These are phyloP conservation scores for Gandaritis pyraliata DNA, from an alignment of 2,888 invertebrate genomes.

Conservation along the genomic window DNA sequence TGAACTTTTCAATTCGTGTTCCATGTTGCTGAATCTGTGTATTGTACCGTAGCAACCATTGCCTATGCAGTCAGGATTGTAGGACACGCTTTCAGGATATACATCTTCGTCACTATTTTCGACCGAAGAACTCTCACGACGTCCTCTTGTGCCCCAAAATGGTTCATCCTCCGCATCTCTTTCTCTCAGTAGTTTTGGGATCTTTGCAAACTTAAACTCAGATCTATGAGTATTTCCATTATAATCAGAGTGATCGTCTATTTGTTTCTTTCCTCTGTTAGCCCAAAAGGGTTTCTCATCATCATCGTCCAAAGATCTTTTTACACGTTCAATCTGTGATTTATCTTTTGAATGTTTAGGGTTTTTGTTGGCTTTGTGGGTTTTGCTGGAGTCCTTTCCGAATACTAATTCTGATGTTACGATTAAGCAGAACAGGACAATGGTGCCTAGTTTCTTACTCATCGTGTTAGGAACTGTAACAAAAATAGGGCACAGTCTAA, in stretches of 20 bases:
- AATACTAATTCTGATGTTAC: conserved; percentile 58
- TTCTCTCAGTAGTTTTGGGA: conserved; percentile 45
- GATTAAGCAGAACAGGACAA: conserved; percentile 58
- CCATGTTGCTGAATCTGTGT: conserved; percentile 33
- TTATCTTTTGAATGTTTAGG: conserved; percentile 51
- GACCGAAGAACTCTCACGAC: conserved; percentile 58
- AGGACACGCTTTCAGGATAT: conserved; percentile 36
- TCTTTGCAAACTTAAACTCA: conserved; percentile 43
- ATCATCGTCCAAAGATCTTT: conserved; percentile 60
- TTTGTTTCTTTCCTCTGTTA: conserved; percentile 57
- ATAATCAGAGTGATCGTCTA: conserved; percentile 38
- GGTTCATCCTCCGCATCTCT: conserved; percentile 58
- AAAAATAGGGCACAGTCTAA: conserved; percentile 10
- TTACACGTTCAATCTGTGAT: conserved; percentile 54
- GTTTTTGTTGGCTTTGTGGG: conserved; percentile 49
- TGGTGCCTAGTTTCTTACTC: conserved; percentile 57
- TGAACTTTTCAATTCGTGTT: conserved; percentile 34
- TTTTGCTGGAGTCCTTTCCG: conserved; percentile 59
- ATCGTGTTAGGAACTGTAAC: conserved; percentile 65
- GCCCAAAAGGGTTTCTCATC: conserved; percentile 61
- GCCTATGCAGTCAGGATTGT: conserved; percentile 42
- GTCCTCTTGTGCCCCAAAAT: conserved; percentile 74
- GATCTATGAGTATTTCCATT: conserved; percentile 25
- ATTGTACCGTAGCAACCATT: conserved; percentile 47
- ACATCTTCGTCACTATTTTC: conserved; percentile 52